Conservation (phyloP, 2,113 vertebrate genomes). For the Scomber colias region DNA sequence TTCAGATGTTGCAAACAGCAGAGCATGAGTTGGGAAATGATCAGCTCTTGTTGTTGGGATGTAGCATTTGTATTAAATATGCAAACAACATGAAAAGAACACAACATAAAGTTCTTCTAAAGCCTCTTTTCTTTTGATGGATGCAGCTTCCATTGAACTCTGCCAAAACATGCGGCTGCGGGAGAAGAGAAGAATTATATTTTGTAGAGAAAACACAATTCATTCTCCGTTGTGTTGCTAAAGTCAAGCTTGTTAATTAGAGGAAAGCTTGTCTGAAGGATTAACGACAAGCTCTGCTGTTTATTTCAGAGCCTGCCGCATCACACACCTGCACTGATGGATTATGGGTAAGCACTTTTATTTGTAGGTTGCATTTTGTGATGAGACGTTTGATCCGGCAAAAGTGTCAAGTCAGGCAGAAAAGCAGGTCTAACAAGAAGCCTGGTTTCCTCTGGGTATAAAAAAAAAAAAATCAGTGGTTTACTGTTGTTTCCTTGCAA, state of each 20-base stretch:
- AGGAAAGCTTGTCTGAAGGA: slow-evolving; percentile 67
- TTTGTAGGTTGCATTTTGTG: slow-evolving; percentile 68
- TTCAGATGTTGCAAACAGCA: too few species aligned
- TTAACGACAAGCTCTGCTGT: slow-evolving; percentile 65
- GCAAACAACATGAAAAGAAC: neutral
- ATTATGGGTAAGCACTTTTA: slow-evolving; percentile 80
- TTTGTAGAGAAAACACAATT: slow-evolving; percentile 43
- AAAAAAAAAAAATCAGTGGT: slow-evolving; percentile 41
- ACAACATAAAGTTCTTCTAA: neutral
- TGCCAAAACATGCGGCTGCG: slow-evolving; percentile 19
- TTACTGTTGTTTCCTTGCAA: slow-evolving; percentile 55
- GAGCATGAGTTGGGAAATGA: too few species aligned
- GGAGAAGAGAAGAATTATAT: slow-evolving; percentile 23
- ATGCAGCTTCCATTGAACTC: slow-evolving; percentile 24
- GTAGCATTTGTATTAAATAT: too few species aligned
- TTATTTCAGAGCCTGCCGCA: slow-evolving; percentile 56
- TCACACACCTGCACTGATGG: slow-evolving; percentile 74
- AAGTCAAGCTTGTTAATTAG: slow-evolving; percentile 76
- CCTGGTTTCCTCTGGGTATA: slow-evolving; percentile 73
- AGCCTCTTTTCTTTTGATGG: slow-evolving; percentile 29
- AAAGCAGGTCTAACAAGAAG: slow-evolving; percentile 80
- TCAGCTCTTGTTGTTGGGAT: too few species aligned
- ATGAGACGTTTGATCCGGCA: slow-evolving; percentile 83
- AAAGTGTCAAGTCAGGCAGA: slow-evolving; percentile 84
- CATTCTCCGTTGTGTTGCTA: slow-evolving; percentile 34